These are phyloP conservation scores for Catocala fraxini DNA, from an alignment of 2,888 invertebrate species.

Conservation along the genomic window DNA sequence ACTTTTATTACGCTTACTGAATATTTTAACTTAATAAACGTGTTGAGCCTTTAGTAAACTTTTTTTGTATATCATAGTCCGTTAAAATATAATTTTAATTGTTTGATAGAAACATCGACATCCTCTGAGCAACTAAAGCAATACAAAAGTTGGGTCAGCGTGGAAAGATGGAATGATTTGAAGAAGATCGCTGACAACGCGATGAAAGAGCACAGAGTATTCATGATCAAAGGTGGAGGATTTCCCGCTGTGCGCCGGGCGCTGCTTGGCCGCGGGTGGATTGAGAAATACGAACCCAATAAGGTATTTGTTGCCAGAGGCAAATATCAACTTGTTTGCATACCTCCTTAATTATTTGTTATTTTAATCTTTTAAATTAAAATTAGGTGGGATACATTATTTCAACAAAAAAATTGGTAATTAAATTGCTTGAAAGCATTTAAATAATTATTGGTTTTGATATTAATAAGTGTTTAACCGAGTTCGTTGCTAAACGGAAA, in stretches of 20 bases:
- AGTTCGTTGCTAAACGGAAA: too few relatives aligned
- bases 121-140: constrained; percentile 81
- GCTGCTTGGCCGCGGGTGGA: constrained; percentile 91
- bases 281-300: constrained; percentile 89
- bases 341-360: too few relatives aligned
- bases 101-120: constrained; percentile 59
- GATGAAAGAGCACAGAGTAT: constrained; percentile 89
- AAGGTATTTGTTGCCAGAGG: constrained; percentile 62
- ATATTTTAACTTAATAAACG: too few relatives aligned
- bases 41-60: neutral
- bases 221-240: constrained; percentile 91
- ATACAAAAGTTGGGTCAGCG: constrained; percentile 88
- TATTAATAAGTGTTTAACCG: too few relatives aligned
- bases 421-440: too few relatives aligned
- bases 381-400: too few relatives aligned
- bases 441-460: too few relatives aligned
- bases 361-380: too few relatives aligned
- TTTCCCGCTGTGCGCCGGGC: constrained; percentile 91
- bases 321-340: too few relatives aligned
- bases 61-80: too few relatives aligned
- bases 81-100: neutral
- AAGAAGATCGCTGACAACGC: constrained; percentile 90
- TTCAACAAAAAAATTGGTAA: too few relatives aligned
- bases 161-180: constrained; percentile 89
- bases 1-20: too few relatives aligned